Percentiles rank a stretch among this genome's conserved stretches.
phyloP scores from a whole-genome alignment of 2,888 invertebrate species.

The Drosophila anomalata region DNA sequence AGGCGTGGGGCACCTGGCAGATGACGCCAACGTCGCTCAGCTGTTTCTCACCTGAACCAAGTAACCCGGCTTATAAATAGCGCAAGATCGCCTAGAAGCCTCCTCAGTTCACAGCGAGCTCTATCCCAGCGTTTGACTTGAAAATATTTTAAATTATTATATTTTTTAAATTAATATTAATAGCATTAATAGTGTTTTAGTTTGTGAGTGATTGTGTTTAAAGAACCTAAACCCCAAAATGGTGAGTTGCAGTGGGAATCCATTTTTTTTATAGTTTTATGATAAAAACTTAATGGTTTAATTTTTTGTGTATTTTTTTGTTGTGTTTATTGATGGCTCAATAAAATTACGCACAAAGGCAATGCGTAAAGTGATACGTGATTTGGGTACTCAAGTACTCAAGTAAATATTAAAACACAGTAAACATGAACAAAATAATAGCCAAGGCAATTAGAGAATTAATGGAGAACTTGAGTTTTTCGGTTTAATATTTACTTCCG shows the following conservation, averaged over 20 bases:
- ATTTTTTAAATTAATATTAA: conserved; percentile 14
- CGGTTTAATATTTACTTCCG: conserved; percentile 32
- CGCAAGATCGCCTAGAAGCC: conserved; percentile 58
- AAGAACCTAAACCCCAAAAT: conserved; percentile 28
- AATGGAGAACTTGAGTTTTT: conserved; percentile 17
- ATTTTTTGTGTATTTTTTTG: conserved; percentile 11
- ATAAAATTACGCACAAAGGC: conserved; percentile 56
- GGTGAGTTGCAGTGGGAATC: conserved; percentile 38
- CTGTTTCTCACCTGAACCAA: conserved; percentile 53
- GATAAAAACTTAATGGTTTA: neutral
- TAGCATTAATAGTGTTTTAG: conserved; percentile 17
- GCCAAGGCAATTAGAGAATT: conserved; percentile 9
- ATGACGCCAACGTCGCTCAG: conserved; percentile 76
- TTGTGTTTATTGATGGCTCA: conserved; percentile 1
- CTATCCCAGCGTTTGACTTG: conserved; percentile 42
- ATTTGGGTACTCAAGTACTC: conserved; percentile 46
- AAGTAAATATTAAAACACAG: conserved; percentile 14
- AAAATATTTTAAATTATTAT: conserved; percentile 30
- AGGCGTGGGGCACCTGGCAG: conserved; percentile 29
- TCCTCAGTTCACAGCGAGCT: conserved; percentile 70
- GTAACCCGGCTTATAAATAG: conserved; percentile 66
- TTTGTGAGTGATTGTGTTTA: conserved; percentile 12
- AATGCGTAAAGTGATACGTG: conserved; percentile 52
- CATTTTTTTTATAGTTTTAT: conserved; percentile 40
- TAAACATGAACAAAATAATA: conserved; percentile 14